Evolutionary conservation across 2,113 vertebrate species (phyloP).

Genomic region (Ptychochromis oligacanthus): DNA sequence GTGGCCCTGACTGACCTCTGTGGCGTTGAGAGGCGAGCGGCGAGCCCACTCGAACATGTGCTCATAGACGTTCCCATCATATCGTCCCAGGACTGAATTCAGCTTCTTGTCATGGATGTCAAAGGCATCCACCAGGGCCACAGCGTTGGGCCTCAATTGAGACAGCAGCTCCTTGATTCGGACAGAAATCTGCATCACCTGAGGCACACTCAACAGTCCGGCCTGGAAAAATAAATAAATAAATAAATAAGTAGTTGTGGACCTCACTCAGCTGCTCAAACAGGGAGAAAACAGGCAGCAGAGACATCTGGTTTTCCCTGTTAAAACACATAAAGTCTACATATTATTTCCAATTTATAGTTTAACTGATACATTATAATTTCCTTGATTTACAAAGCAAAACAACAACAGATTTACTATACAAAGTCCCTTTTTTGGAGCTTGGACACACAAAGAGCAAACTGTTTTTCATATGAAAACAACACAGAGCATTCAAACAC

Average conservation of each 20-base stretch:
- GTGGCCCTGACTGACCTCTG: slow-evolving; percentile 81
- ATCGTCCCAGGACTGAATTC: slow-evolving; percentile 91
- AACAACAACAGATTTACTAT: no score
- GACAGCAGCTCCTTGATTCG: slow-evolving; percentile 88
- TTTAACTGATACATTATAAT: background rate
- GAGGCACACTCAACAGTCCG: slow-evolving; percentile 83
- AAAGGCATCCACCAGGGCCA: slow-evolving; percentile 92
- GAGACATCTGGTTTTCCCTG: background rate
- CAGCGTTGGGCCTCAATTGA: slow-evolving; percentile 86
- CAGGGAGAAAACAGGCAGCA: background rate
- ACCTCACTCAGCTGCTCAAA: background rate
- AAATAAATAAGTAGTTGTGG: background rate
- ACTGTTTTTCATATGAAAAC: no score
- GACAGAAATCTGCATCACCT: slow-evolving; percentile 84
- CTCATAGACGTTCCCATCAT: slow-evolving; percentile 97
- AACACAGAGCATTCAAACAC: background rate
- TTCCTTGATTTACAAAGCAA: no score
- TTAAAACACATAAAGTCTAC: no score
- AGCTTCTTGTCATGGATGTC: slow-evolving; percentile 86
- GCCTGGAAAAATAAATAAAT: slow-evolving; percentile 80
- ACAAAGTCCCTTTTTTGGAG: no score
- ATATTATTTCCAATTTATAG: background rate
- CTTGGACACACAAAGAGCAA: no score
- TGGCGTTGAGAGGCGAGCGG: slow-evolving; percentile 90
- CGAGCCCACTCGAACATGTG: slow-evolving; percentile 96